Evolutionary conservation across 2,113 vertebrate genomes (phyloP), one percentile per base, ranked within the genome.

Genomic region (Cynoglossus semilaevis): DNA sequence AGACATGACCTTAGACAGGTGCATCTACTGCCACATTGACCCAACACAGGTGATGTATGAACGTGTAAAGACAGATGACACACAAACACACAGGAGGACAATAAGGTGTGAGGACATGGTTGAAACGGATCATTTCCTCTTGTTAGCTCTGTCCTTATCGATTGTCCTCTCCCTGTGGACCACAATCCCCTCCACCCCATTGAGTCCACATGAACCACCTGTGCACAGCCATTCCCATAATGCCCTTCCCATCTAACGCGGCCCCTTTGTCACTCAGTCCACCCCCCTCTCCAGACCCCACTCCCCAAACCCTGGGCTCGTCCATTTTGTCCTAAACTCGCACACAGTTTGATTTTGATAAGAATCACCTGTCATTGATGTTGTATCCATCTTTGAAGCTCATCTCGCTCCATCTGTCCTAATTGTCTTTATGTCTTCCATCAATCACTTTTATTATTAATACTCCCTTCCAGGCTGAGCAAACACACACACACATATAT

Each of bases 201-300:
- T 16, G 66, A 78, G 69, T 72, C 29, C 22, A 18, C 43, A 60
- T 48, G 62, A 37, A 15, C 73, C 82, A 85, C 68, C 79, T 85
- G 79, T 12, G 38, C 14, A 29, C 22, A n/a, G n/a, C n/a, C 37
- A 9, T 37, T 11, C 2, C 36, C 36, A 8, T 38, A 76, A 43
- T 11, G 2, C 17, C 29, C 34, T 42, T 16, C 41, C 6, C 34
- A 17, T 11, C 6, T 34, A 11, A 4, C 36, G 13, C n/a, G 2
- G 37, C 17, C 18, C 45, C 54, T 19, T 40, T 48, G 22, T 13
- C 38, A 12, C 38, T 41, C 38, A 12, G 29, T 50, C 35, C 18
- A 0, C 11, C 65, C 41, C 51, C 41, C 35, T 59, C n/a, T n/a
- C n/a, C n/a, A n/a, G n/a, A n/a, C n/a, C n/a, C n/a, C n/a, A n/a